A percentile compares a stretch with the other conserved stretches of the same genome.
Evolutionary conservation across 2,113 vertebrate genomes (phyloP).

Genomic region (Cephalopholis sonnerati): DNA sequence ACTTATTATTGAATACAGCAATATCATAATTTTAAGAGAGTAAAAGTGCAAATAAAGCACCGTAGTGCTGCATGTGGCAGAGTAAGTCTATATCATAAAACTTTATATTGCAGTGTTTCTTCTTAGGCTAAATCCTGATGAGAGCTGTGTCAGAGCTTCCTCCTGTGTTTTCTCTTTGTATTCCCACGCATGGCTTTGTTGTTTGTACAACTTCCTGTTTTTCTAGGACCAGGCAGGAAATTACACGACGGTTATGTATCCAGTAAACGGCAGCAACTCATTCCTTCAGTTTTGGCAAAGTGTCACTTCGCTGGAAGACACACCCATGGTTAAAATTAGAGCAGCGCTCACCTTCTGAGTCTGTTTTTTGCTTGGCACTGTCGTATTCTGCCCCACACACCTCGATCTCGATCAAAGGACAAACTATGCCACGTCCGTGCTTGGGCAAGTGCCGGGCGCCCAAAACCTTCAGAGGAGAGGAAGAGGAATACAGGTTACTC

Average conservation of each 20-base stretch:
- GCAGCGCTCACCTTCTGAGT: conserved; percentile 90
- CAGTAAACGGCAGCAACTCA: conserved; percentile 37
- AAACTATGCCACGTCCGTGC: conserved; percentile 96
- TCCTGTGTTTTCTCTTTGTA: conserved; percentile 35
- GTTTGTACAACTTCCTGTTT: conserved; percentile 73
- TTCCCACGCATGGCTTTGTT: conserved; percentile 44
- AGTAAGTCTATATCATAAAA: background rate
- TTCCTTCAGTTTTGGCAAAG: conserved; percentile 20
- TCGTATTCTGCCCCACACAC: conserved; percentile 96
- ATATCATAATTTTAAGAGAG: background rate
- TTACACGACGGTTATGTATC: conserved; percentile 24
- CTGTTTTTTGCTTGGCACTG: conserved; percentile 94
- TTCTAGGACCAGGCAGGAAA: conserved; percentile 59
- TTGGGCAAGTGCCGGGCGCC: conserved; percentile 97
- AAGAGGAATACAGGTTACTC: background rate
- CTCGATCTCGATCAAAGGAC: conserved; percentile 96
- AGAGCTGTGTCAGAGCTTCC: background rate
- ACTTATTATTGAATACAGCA: background rate
- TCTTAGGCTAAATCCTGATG: background rate
- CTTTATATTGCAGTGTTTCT: background rate
- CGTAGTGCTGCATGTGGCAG: background rate
- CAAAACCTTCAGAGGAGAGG: conserved; percentile 86
- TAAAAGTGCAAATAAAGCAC: background rate
- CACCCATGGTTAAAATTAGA: background rate
- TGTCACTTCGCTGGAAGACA: background rate